Percentiles rank a stretch among this genome's conserved stretches.
These are phyloP conservation scores for Drosophila busckii DNA, from an alignment of 1,140 invertebrate species.

Conservation along the genomic window DNA sequence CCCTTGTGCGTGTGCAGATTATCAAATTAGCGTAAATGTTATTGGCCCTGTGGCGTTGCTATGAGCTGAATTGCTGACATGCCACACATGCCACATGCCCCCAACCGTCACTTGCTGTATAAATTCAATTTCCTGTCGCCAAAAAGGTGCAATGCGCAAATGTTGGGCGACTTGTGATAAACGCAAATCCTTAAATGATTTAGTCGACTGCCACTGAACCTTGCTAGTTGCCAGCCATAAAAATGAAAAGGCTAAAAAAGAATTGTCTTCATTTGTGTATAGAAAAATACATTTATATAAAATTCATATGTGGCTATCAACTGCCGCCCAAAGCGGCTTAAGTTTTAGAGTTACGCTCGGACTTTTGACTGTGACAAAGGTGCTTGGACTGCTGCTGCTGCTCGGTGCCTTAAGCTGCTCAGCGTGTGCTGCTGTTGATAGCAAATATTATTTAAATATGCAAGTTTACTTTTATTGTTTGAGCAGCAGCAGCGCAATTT, in stretches of 20 bases:
- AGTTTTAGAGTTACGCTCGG: conserved; percentile 62
- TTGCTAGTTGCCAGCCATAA: conserved; percentile 59
- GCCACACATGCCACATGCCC: conserved; percentile 29
- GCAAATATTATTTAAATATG: conserved; percentile 54
- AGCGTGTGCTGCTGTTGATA: conserved; percentile 52
- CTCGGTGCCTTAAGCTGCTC: conserved; percentile 22
- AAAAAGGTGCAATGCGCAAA: conserved; percentile 16
- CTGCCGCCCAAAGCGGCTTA: conserved; percentile 58
- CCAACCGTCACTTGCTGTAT: conserved; percentile 17
- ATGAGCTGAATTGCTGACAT: conserved; percentile 41
- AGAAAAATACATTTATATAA: conserved; percentile 44
- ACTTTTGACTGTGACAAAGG: conserved; percentile 37
- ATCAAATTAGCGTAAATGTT: conserved; percentile 78
- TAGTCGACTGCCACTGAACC: conserved; percentile 48
- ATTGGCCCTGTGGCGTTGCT: conserved; percentile 58
- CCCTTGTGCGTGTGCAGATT: conserved; percentile 74
- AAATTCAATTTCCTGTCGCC: conserved; percentile 71
- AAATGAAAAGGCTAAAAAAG: conserved; percentile 30
- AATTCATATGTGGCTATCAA: conserved; percentile 54
- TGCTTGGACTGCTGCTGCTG: conserved; percentile 14
- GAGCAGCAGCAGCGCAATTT: background rate
- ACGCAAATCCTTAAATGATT: conserved; percentile 67
- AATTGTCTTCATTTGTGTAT: conserved; percentile 30
- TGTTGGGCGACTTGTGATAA: conserved; percentile 40
- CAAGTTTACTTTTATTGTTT: conserved; percentile 55